Evolutionary conservation across 2,113 vertebrate genomes (phyloP), one percentile per base, ranked within the genome.

Genomic region (Aspidoscelis tigris): DNA sequence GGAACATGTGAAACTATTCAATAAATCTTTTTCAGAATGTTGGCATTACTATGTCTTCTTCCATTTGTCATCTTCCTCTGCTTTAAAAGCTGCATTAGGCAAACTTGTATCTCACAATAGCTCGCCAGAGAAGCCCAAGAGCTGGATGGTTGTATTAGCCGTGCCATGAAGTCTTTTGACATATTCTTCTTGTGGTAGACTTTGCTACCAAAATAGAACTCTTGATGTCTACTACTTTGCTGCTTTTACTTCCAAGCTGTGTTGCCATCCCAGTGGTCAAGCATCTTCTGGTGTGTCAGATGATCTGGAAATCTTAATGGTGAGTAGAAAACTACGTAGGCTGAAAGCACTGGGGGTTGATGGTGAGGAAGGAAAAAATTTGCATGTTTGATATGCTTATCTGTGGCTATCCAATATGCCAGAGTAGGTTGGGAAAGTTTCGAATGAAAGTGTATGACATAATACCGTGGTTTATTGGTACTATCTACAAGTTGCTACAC

Each of bases 1-100:
- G 22, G 44, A 33, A 72, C 64, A 4, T 85, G 76, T 68, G 58
- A 84, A 88, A 83, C 84, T 43, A 44, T 75, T 14, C 71, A 80
- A 16, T 47, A 26, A 22, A 78, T 76, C 41, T 5, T 4, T 66
- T 82, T 65, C 58, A 78, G 55, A 43, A 78, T 76, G 41, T 53
- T 72, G 84, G 18, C 41, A 41, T 33, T 87, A 73, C 16, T 69
- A 11, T 69, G 26, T 41, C 3, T 77, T 64, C 7, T 41, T 66
- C 8, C 33, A 53, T 84, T 78, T 78, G 66, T 86, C 74, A 26
- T 16, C 14, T 16, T 82, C 74, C 18, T 12, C 55, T 22, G 22
- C 39, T 39, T 3, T 2, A 4, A 65, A 41, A 50, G 84, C 26
- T 43, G 80, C 76, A 71, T 44, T 78, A 41, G 18, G 33, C 12